Evolutionary conservation across 2,888 invertebrate genomes (phyloP).

Genomic region (Pedicia rivosa): DNA sequence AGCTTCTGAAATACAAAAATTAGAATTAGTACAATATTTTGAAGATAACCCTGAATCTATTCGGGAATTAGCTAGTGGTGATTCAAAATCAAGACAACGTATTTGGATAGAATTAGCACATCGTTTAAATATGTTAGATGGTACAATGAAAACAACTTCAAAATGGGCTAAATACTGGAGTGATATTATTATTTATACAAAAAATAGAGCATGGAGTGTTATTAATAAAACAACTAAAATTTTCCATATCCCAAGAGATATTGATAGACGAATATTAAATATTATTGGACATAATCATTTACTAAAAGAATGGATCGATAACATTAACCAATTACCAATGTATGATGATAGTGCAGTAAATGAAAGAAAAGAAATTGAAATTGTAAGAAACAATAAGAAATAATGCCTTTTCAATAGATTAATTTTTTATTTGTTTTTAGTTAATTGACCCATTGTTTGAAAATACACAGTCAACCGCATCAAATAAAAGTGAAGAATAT

Average conservation of each 20-base stretch:
- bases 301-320: constrained; percentile 8
- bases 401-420: no score
- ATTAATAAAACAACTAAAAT: constrained; percentile 5
- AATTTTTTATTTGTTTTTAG: no score
- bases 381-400: no score
- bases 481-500: no score
- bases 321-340: no score
- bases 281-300: constrained; percentile 7
- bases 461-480: no score
- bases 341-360: no score
- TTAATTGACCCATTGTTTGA: no score
- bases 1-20: constrained; percentile 10
- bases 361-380: no score
- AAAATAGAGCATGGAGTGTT: constrained; percentile 8
- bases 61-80: constrained; percentile 8
- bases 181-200: constrained; percentile 10
- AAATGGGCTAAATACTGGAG: constrained; percentile 12
- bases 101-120: constrained; percentile 11
- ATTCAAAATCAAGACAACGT: constrained; percentile 8
- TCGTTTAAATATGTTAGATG: constrained; percentile 9
- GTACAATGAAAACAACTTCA: constrained; percentile 9
- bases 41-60: constrained; percentile 9
- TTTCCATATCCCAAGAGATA: constrained; percentile 8
- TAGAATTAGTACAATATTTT: constrained; percentile 9
- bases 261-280: constrained; percentile 7